These are phyloP conservation scores for Apogon talboti DNA, from an alignment of 2,797 vertebrate species.

Conservation along the genomic window DNA sequence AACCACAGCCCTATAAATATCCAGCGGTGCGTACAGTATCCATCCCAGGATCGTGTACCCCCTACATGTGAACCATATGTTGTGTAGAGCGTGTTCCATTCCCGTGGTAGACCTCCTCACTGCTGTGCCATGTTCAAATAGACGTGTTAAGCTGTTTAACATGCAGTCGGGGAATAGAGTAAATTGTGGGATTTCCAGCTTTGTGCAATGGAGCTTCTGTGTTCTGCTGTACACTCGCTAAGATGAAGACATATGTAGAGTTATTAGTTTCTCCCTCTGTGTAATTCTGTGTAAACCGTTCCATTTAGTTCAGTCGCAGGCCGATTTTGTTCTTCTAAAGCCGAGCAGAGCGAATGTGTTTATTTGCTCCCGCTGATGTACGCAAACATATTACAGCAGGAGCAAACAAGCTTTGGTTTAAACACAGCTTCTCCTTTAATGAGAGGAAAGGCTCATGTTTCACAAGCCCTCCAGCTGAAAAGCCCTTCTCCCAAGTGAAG, in stretches of 20 bases:
- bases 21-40: slow-evolving; percentile 50
- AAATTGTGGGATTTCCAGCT: slow-evolving; percentile 72
- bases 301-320: slow-evolving; percentile 73
- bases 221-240: slow-evolving; percentile 34
- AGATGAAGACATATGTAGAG: slow-evolving; percentile 73
- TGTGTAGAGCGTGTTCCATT: slow-evolving; percentile 61
- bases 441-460: slow-evolving; percentile 81
- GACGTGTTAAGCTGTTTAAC: slow-evolving; percentile 76
- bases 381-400: slow-evolving; percentile 79
- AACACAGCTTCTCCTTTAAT: slow-evolving; percentile 81
- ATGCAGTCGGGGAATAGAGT: slow-evolving; percentile 74
- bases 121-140: slow-evolving; percentile 71
- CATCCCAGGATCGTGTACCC: slow-evolving; percentile 57
- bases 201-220: slow-evolving; percentile 60
- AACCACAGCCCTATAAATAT: slow-evolving; percentile 60
- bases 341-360: slow-evolving; percentile 67
- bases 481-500: slow-evolving; percentile 71
- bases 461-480: slow-evolving; percentile 75
- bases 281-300: slow-evolving; percentile 73
- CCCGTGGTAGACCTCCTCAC: slow-evolving; percentile 68
- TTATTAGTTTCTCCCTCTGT: slow-evolving; percentile 72
- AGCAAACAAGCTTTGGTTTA: slow-evolving; percentile 80
- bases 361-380: slow-evolving; percentile 79
- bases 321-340: slow-evolving; percentile 69
- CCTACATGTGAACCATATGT: slow-evolving; percentile 76